These are phyloP conservation scores for Hipparchia semele DNA, from an alignment of 2,888 invertebrate genomes.

Conservation along the genomic window DNA sequence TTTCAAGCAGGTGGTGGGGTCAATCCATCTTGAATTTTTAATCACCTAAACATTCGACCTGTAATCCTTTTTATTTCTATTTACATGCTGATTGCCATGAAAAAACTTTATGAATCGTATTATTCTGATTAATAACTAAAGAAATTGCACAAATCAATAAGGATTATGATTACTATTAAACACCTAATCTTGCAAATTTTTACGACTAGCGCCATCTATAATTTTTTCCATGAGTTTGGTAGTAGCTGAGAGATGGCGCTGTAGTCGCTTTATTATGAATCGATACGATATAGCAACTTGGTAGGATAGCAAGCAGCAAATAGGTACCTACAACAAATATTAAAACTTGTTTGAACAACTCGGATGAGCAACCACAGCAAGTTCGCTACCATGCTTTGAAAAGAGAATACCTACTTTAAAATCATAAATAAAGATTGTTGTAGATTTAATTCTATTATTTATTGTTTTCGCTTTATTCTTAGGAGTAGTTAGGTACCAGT, in stretches of 20 bases:
- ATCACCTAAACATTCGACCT: conserved; percentile 13
- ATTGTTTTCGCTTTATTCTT: no score
- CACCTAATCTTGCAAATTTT: not conserved
- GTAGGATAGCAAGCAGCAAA: not conserved
- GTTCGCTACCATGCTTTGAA: conserved; percentile 17
- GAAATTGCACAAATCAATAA: not conserved
- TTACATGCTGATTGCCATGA: not conserved
- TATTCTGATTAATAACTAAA: not conserved
- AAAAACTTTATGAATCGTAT: not conserved
- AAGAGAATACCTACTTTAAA: not conserved
- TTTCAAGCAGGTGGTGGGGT: conserved; percentile 66
- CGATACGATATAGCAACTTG: conserved; percentile 14
- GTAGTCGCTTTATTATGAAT: conserved; percentile 36
- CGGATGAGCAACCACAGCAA: not conserved
- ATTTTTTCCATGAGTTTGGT: not conserved
- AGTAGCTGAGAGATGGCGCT: conserved; percentile 24
- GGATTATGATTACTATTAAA: not conserved
- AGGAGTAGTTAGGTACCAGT: no score
- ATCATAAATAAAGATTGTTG: no score
- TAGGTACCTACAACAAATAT: conserved; percentile 22
- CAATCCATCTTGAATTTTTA: conserved; percentile 21
- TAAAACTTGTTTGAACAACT: conserved; percentile 21
- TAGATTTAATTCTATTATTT: no score
- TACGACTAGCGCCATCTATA: conserved; percentile 23
- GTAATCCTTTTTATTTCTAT: not conserved